Evolutionary conservation across 2,888 invertebrate species (phyloP).

Genomic region (Synanthedon andrenaeformis): DNA sequence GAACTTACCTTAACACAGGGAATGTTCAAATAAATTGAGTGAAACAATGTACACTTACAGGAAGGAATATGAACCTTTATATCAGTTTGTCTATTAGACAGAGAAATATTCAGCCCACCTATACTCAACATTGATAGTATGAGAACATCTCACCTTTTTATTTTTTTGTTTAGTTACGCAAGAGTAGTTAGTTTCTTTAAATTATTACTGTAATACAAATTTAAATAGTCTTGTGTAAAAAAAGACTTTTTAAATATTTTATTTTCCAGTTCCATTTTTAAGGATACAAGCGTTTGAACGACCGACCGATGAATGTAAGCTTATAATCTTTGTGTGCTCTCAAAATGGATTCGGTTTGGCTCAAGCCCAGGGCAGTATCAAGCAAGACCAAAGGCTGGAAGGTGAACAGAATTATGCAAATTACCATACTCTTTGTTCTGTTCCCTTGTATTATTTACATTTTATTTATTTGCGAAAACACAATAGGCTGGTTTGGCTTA

Average conservation of each 20-base stretch:
- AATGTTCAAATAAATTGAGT: too few species aligned
- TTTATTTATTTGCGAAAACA: slow-evolving; percentile 57
- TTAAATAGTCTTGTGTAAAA: not conserved
- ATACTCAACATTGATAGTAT: too few species aligned
- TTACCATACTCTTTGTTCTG: slow-evolving; percentile 61
- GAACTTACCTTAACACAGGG: too few species aligned
- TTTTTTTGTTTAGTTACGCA: too few species aligned
- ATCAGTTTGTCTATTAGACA: too few species aligned
- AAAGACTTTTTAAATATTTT: not conserved
- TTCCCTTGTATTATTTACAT: slow-evolving; percentile 52
- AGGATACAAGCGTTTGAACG: not conserved
- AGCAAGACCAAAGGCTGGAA: slow-evolving; percentile 49
- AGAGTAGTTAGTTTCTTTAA: too few species aligned
- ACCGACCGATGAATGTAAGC: slow-evolving; percentile 36
- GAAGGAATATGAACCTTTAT: too few species aligned
- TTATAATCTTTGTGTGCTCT: slow-evolving; percentile 48
- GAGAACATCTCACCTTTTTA: too few species aligned
- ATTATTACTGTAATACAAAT: too few species aligned
- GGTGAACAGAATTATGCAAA: slow-evolving; percentile 67
- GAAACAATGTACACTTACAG: too few species aligned
- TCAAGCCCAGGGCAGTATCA: slow-evolving; percentile 43
- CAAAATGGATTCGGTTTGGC: slow-evolving; percentile 60
- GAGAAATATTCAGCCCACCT: too few species aligned
- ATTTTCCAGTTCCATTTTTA: not conserved
- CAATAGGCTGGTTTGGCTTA: slow-evolving; percentile 12